Evolutionary conservation across 2,888 invertebrate genomes (phyloP).

Genomic region (Entomobrya proxima): DNA sequence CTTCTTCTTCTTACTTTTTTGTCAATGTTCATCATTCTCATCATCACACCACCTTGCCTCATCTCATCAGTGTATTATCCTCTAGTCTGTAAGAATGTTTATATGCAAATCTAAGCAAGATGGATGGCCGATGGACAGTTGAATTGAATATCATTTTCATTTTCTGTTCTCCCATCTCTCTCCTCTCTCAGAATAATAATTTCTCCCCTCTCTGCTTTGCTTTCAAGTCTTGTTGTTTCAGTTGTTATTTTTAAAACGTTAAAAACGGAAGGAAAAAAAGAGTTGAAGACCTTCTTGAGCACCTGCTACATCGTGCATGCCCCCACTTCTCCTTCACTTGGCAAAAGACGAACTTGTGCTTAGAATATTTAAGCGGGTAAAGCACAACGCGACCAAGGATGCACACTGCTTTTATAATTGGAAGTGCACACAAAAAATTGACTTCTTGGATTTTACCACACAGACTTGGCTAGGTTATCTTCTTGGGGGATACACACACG

Average conservation of each 20-base stretch:
- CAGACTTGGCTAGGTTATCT: not conserved
- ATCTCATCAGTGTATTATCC: not conserved
- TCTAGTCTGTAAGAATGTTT: not conserved
- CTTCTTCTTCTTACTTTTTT: not conserved
- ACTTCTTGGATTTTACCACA: not conserved
- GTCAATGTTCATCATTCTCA: constrained; percentile 32
- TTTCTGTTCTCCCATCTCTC: constrained; percentile 1
- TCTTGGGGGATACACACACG: not conserved
- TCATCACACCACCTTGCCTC: not conserved
- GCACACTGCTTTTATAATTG: constrained; percentile 51
- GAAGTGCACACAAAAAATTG: constrained; percentile 39
- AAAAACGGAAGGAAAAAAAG: not conserved
- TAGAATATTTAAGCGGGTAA: constrained; percentile 27
- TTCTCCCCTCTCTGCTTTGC: not conserved
- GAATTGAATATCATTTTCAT: constrained; percentile 64
- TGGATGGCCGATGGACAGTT: constrained; percentile 60
- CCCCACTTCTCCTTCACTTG: not conserved
- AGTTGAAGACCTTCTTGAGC: not conserved
- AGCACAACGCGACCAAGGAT: not conserved
- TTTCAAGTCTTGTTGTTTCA: too few species aligned
- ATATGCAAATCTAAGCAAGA: constrained; percentile 53
- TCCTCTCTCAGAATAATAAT: constrained; percentile 10
- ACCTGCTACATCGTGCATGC: constrained; percentile 27
- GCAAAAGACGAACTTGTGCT: not conserved
- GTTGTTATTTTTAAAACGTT: constrained; percentile 6